Percentiles rank a stretch among this genome's conserved stretches.
Conservation (phyloP, 2,888 invertebrate genomes). For the Blastobasis adustella region DNA sequence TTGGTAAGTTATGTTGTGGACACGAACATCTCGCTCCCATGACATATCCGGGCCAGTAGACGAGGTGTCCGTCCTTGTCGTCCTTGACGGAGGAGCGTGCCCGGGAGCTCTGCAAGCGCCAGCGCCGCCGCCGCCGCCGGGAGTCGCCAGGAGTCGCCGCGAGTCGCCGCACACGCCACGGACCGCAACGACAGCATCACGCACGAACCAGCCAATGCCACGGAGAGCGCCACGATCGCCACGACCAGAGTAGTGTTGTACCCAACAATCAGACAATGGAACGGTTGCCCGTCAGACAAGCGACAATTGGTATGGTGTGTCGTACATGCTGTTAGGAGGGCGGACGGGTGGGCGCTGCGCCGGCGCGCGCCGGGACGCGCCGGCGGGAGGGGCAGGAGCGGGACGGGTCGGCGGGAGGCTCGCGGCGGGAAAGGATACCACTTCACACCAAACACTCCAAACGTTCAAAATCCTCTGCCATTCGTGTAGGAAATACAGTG, state of each 20-base stretch:
- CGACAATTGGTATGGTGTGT: slow-evolving; percentile 72
- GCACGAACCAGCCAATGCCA: slow-evolving; percentile 41
- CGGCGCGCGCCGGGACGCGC: slow-evolving; percentile 28
- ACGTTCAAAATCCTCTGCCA: slow-evolving; percentile 26
- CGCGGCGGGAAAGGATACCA: slow-evolving; percentile 7
- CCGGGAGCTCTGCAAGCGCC: slow-evolving; percentile 83
- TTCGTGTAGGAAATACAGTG: slow-evolving; percentile 44
- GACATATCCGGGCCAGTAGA: slow-evolving; percentile 99
- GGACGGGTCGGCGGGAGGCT: slow-evolving; percentile 11
- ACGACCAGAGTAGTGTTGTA: slow-evolving; percentile 76
- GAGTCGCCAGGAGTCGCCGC: slow-evolving; percentile 21
- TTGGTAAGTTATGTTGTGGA: slow-evolving; percentile 77
- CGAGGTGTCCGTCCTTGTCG: slow-evolving; percentile 99
- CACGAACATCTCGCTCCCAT: slow-evolving; percentile 99
- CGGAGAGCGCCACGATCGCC: slow-evolving; percentile 71
- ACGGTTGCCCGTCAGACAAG: slow-evolving; percentile 77
- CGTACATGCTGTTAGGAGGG: slow-evolving; percentile 72
- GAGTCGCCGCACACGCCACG: slow-evolving; percentile 24
- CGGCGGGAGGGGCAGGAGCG: slow-evolving; percentile 25
- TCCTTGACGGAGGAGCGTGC: slow-evolving; percentile 95
- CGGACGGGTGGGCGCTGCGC: slow-evolving; percentile 52
- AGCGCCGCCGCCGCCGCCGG: slow-evolving; percentile 20
- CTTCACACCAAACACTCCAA: slow-evolving; percentile 22
- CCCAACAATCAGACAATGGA: slow-evolving; percentile 77
- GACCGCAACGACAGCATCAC: slow-evolving; percentile 26